Base-by-base conservation (phyloP, 2,888 invertebrate species). In the Drosophila picticornis region DNA sequence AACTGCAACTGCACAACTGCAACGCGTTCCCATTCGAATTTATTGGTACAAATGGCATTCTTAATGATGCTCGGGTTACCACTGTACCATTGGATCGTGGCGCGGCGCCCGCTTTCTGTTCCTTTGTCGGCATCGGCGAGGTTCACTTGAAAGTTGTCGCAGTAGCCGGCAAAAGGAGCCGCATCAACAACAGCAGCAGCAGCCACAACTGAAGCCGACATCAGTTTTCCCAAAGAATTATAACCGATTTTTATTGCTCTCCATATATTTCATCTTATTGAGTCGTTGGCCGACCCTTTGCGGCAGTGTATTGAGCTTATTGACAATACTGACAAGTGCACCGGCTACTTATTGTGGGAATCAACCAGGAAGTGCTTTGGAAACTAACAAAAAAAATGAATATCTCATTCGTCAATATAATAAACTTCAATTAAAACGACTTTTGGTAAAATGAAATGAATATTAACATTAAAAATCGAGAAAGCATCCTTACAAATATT, bases 221-320 rank as follows among this genome's bases (percentile, higher is more conserved):
- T 68, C 75, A 73, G 71, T 83, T 82, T 90, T 90, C 81, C 87
- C 75, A 82, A 80, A 81, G 85, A 83, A 88, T 92, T 90, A 91
- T 90, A 92, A 87, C 87, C 91, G 84, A 91, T 92, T 88, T 86
- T 92, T 92, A 91, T 92, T 81, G 82, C 87, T 74, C 75, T 83
- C 91, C 91, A 92, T 92, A 91, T 91, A 91, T 92, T 92, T 91
- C 90, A 91, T 91, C 90, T 92, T 91, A 91, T 91, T 92, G 91
- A 91, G 92, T 91, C 91, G 91, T 92, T 90, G 72, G 60, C 66
- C 71, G 59, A 61, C 60, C 71, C 53, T 48, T 38, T n/a, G 27
- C 51, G 7, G 52, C 34, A 22, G 16, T n/a, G 31, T 53, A 32
- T 32, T 13, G 32, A 67, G 62, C 72, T 57, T 22, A 31, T 31